These are phyloP conservation scores for Cephus pygmeus DNA, from an alignment of 2,888 invertebrate genomes.

Conservation along the genomic window DNA sequence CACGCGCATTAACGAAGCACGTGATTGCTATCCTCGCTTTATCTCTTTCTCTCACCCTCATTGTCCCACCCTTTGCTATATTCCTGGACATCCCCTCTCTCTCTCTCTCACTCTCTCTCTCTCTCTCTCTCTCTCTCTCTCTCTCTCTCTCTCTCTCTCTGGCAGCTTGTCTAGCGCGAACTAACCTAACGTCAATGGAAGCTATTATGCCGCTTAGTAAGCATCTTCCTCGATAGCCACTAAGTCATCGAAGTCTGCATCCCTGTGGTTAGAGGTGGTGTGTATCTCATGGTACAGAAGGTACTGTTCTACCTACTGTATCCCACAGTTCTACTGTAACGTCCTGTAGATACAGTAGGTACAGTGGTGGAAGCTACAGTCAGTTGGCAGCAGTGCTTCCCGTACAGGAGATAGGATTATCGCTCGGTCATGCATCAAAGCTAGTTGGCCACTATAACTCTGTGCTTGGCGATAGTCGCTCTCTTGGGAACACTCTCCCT, in stretches of 20 bases:
- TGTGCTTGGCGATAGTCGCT: slow-evolving; percentile 10
- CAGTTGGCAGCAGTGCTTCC: slow-evolving; percentile 2
- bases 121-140: neutral
- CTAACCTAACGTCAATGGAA: slow-evolving; percentile 9
- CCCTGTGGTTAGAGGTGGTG: neutral
- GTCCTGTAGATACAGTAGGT: slow-evolving; percentile 5
- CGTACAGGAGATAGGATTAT: slow-evolving; percentile 41
- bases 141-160: neutral
- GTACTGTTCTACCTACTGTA: neutral
- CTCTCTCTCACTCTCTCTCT: too few relatives aligned
- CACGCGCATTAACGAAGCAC: slow-evolving; percentile 22
- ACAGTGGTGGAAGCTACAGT: slow-evolving; percentile 9
- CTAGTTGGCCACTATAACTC: slow-evolving; percentile 28
- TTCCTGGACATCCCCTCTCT: neutral
- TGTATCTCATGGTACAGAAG: neutral
- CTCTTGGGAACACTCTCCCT: slow-evolving; percentile 18
- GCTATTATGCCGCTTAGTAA: slow-evolving; percentile 9
- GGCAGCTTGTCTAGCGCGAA: neutral
- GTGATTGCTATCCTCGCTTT: slow-evolving; percentile 11
- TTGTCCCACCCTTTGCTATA: neutral
- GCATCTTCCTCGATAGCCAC: slow-evolving; percentile 20
- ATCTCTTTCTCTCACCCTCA: neutral
- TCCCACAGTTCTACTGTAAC: neutral
- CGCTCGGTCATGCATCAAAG: slow-evolving; percentile 47
- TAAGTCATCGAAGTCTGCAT: slow-evolving; percentile 11